These are phyloP conservation scores for Circaetus gallicus DNA, from an alignment of 2,113 vertebrate genomes.

Conservation along the genomic window DNA sequence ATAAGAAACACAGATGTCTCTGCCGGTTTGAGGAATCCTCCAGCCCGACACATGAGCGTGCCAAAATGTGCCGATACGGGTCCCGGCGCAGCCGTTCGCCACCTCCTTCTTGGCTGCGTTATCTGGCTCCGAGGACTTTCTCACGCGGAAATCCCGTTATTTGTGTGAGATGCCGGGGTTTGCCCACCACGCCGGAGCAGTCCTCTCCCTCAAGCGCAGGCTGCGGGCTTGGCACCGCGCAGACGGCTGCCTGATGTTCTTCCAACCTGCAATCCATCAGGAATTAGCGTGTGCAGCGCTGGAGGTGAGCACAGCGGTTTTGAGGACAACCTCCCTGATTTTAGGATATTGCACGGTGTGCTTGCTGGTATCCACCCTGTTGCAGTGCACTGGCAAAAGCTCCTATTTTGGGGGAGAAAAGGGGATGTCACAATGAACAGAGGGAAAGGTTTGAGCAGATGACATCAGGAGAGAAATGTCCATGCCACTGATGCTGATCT, in stretches of 20 bases:
- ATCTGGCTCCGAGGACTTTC: neutral
- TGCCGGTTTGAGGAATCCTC: neutral
- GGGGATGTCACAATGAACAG: neutral
- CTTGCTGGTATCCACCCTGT: neutral
- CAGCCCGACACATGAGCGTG: neutral
- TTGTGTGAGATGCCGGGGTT: neutral
- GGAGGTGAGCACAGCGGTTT: neutral
- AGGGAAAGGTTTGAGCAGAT: neutral
- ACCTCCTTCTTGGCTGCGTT: neutral
- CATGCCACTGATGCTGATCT: no score
- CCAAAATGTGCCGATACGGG: neutral
- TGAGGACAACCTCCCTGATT: neutral
- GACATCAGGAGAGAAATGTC: neutral
- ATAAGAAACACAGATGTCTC: neutral
- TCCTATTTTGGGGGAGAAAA: neutral
- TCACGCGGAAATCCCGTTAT: neutral
- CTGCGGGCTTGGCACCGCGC: neutral
- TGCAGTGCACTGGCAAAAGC: accelerated
- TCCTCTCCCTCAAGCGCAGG: neutral
- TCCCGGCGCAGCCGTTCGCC: neutral
- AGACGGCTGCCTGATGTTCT: neutral
- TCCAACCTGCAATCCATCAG: neutral
- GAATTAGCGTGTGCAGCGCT: accelerated
- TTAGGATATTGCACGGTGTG: neutral
- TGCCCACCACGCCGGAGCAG: neutral